phyloP scores from a whole-genome alignment of 2,888 invertebrate genomes.

The Epistrophe grossulariae region DNA sequence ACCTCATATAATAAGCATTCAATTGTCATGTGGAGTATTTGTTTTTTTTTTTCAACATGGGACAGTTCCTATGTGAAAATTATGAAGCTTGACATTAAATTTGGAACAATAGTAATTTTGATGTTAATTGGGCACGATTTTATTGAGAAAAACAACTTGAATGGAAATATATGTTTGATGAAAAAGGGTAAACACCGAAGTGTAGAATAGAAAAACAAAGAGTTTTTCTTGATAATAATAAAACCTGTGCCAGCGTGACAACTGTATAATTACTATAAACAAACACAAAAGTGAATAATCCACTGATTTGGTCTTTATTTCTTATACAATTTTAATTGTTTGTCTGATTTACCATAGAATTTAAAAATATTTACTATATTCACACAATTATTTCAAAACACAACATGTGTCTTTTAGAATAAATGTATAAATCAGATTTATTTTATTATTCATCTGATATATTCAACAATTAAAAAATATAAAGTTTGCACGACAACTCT shows the following conservation, averaged over 20 bases:
- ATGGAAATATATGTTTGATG: slow-evolving; percentile 20
- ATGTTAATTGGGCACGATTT: slow-evolving; percentile 57
- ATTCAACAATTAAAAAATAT: not conserved
- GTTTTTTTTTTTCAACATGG: slow-evolving; percentile 46
- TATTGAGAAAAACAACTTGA: slow-evolving; percentile 26
- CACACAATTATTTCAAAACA: not conserved
- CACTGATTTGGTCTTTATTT: not conserved
- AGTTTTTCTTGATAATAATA: not conserved
- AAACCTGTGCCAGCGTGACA: slow-evolving; percentile 21
- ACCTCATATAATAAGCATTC: not conserved
- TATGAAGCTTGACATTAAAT: slow-evolving; percentile 60
- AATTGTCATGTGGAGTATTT: slow-evolving; percentile 64
- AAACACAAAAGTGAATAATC: slow-evolving; percentile 4
- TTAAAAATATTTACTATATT: not conserved
- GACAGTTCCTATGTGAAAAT: slow-evolving; percentile 3
- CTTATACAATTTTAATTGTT: not conserved
- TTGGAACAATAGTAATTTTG: slow-evolving; percentile 43
- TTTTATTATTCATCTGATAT: no score
- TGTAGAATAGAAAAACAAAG: not conserved
- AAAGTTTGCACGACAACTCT: not conserved
- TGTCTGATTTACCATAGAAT: not conserved
- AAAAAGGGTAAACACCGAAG: not conserved
- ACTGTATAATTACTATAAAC: slow-evolving; percentile 19
- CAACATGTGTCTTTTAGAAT: not conserved
- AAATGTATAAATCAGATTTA: not conserved